These are phyloP conservation scores for Tragelaphus strepsiceros DNA, from an alignment of 2,113 vertebrate species.

Conservation along the genomic window DNA sequence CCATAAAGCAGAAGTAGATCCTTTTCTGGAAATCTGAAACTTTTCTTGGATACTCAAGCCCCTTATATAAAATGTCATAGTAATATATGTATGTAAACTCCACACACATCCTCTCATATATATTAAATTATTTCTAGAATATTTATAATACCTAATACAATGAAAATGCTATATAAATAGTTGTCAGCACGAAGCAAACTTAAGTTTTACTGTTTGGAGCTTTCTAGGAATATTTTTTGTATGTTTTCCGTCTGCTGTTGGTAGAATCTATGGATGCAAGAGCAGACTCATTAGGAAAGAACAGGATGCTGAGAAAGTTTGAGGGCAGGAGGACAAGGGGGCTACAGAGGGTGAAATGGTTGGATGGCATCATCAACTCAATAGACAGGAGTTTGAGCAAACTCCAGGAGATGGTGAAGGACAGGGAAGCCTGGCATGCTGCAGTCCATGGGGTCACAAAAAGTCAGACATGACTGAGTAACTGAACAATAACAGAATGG, in stretches of 20 bases:
- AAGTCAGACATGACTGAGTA: background rate
- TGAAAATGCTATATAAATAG: background rate
- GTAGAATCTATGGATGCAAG: background rate
- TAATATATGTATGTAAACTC: background rate
- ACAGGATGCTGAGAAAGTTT: background rate
- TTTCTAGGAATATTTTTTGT: background rate
- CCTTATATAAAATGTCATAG: background rate
- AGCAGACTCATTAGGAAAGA: background rate
- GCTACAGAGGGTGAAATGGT: background rate
- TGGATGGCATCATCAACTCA: background rate
- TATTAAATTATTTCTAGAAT: background rate
- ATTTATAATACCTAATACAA: background rate
- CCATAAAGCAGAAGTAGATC: background rate
- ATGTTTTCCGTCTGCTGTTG: background rate
- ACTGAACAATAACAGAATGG: background rate
- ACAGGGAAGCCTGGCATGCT: background rate
- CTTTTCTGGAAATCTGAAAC: background rate
- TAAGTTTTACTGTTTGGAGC: background rate
- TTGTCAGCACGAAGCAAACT: background rate
- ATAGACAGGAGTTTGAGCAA: background rate
- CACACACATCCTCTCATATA: background rate
- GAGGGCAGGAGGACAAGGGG: background rate
- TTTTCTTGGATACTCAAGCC: background rate
- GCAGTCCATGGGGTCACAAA: background rate
- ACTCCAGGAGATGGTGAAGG: background rate